Conservation (phyloP, 1,140 invertebrate species). For the Pectinophora gossypiella region DNA sequence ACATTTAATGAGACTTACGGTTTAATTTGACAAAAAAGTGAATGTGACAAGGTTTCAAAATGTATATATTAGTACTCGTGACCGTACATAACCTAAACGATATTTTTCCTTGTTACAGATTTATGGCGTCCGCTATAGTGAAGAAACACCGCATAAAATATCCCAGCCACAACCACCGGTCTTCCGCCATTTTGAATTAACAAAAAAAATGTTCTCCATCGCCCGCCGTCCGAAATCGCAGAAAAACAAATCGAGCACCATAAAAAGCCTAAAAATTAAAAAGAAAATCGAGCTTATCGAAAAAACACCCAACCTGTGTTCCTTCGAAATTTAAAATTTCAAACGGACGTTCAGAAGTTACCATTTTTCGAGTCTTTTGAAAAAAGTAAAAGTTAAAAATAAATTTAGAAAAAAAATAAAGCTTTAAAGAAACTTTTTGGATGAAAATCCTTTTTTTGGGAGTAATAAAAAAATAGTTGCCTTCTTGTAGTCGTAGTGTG, state of each 20-base stretch:
- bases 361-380: background rate
- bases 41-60: too few species aligned
- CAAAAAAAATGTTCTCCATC: conserved; percentile 41
- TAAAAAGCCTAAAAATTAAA: background rate
- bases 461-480: conserved; percentile 37
- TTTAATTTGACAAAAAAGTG: too few species aligned
- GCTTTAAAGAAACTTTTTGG: conserved; percentile 29
- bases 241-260: background rate
- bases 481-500: conserved; percentile 40
- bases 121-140: conserved; percentile 42
- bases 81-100: too few species aligned
- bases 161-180: background rate
- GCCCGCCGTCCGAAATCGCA: conserved; percentile 27
- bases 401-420: conserved; percentile 19
- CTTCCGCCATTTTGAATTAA: conserved; percentile 16
- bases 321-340: background rate
- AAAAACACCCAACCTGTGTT: conserved; percentile 4
- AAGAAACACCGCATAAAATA: conserved; percentile 41
- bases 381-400: too few species aligned
- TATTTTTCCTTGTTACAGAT: conserved; percentile 48
- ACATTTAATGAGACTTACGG: too few species aligned
- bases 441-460: conserved; percentile 8
- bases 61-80: too few species aligned
- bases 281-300: conserved; percentile 12
- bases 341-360: background rate